phyloP scores from a whole-genome alignment of 2,113 vertebrate species.

The Ciconia maguari region DNA sequence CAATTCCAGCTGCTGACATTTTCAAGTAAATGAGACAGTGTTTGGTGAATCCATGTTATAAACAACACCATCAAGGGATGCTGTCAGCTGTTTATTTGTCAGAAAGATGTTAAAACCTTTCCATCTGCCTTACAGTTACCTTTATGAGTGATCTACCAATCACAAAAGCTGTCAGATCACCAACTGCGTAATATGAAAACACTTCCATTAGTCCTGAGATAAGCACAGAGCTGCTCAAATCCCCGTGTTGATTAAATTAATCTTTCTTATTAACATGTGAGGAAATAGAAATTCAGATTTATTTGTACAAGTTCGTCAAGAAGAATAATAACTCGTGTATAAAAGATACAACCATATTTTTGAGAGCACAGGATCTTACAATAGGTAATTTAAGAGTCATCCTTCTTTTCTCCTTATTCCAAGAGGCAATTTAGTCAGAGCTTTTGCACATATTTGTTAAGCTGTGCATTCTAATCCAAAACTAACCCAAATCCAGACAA shows the following conservation, averaged over 20 bases:
- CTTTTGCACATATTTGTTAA: neutral
- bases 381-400: neutral
- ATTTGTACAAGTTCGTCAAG: neutral
- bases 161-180: neutral
- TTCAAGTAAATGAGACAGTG: slow-evolving; percentile 31
- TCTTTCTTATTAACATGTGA: neutral
- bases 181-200: neutral
- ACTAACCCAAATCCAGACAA: neutral
- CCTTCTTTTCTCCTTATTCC: neutral
- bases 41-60: slow-evolving; percentile 22
- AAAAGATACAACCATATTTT: neutral
- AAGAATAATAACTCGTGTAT: neutral
- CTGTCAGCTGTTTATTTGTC: slow-evolving; percentile 29
- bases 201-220: neutral
- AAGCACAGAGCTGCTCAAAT: neutral
- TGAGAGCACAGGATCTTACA: neutral
- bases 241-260: neutral
- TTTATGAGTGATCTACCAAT: neutral
- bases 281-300: neutral
- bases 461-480: neutral
- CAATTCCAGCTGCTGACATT: slow-evolving; percentile 63
- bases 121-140: neutral
- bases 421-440: neutral
- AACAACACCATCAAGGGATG: neutral
- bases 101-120: slow-evolving; percentile 27